Percentiles rank a stretch among this genome's conserved stretches.
These are phyloP conservation scores for Geotrypetes seraphini DNA, from an alignment of 2,797 vertebrate genomes.

Conservation along the genomic window DNA sequence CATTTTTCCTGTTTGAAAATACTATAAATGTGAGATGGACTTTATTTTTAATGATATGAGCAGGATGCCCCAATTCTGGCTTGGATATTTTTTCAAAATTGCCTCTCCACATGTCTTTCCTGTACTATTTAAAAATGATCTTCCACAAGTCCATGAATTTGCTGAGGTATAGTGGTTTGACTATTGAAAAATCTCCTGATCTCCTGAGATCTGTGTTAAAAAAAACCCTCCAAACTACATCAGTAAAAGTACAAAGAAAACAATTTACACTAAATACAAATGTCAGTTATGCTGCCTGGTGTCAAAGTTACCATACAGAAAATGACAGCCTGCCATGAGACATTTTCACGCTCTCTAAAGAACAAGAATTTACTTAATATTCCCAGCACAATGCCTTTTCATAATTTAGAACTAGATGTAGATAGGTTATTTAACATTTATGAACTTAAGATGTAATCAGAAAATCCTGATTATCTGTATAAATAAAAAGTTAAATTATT, in stretches of 20 bases:
- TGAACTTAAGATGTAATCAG: slow-evolving; percentile 98
- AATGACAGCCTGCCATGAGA: slow-evolving; percentile 67
- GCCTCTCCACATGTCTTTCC: too few species aligned
- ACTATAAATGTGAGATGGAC: too few species aligned
- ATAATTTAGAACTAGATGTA: slow-evolving; percentile 99
- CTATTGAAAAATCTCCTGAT: too few species aligned
- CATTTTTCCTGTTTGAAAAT: too few species aligned
- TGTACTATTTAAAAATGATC: too few species aligned
- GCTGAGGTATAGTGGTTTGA: too few species aligned
- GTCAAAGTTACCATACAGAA: slow-evolving; percentile 57
- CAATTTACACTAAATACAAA: slow-evolving; percentile 65
- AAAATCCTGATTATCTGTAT: slow-evolving; percentile 97
- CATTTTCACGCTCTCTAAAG: slow-evolving; percentile 66
- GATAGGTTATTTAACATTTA: slow-evolving; percentile 99
- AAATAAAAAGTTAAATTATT: slow-evolving; percentile 97
- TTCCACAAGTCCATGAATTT: too few species aligned
- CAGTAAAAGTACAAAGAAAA: slow-evolving; percentile 45
- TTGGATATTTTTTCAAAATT: too few species aligned
- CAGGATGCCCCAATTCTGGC: too few species aligned
- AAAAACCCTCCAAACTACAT: too few species aligned
- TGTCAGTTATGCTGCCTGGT: slow-evolving; percentile 72
- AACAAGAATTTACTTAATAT: slow-evolving; percentile 84
- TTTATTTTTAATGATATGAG: too few species aligned
- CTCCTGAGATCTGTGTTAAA: too few species aligned
- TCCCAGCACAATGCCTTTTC: slow-evolving; percentile 82